A percentile compares a stretch with the other conserved stretches of the same genome.
phyloP scores from a whole-genome alignment of 2,797 vertebrate genomes.

The Danio jaintianensis region DNA sequence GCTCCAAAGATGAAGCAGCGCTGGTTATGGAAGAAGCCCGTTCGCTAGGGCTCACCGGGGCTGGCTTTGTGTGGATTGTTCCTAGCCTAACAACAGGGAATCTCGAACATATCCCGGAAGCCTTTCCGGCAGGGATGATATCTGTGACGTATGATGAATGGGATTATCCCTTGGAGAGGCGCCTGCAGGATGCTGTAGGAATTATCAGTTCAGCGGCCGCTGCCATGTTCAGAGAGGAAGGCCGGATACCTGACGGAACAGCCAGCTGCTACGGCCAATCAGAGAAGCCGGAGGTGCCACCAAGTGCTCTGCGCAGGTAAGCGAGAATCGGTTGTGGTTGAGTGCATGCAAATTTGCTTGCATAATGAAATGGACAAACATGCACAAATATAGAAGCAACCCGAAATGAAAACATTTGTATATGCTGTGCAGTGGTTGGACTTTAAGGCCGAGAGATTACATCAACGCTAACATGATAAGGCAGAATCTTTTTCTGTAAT shows the following conservation, averaged over 20 bases:
- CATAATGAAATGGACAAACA: neutral
- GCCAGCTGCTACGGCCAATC: constrained; percentile 90
- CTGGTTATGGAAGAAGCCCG: constrained; percentile 93
- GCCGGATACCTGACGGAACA: constrained; percentile 91
- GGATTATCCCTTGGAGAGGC: constrained; percentile 92
- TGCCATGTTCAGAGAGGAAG: constrained; percentile 91
- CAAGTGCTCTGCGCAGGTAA: constrained; percentile 81
- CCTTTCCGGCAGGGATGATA: constrained; percentile 94
- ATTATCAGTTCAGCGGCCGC: constrained; percentile 91
- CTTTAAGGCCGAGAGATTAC: neutral
- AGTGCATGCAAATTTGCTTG: neutral
- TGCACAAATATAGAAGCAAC: neutral
- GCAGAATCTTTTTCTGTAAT: constrained; percentile 17
- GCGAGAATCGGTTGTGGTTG: constrained; percentile 4
- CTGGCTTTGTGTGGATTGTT: constrained; percentile 97
- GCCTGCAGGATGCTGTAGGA: constrained; percentile 91
- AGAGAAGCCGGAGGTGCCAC: constrained; percentile 83
- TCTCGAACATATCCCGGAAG: constrained; percentile 90
- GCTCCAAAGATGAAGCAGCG: constrained; percentile 93
- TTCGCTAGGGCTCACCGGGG: constrained; percentile 92
- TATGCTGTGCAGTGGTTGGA: neutral
- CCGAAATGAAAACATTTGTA: neutral
- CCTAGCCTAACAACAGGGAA: constrained; percentile 95
- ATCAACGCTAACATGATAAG: constrained; percentile 7
- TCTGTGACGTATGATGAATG: constrained; percentile 95